phyloP scores from a whole-genome alignment of 2,797 vertebrate genomes.

The Gastrophryne carolinensis region DNA sequence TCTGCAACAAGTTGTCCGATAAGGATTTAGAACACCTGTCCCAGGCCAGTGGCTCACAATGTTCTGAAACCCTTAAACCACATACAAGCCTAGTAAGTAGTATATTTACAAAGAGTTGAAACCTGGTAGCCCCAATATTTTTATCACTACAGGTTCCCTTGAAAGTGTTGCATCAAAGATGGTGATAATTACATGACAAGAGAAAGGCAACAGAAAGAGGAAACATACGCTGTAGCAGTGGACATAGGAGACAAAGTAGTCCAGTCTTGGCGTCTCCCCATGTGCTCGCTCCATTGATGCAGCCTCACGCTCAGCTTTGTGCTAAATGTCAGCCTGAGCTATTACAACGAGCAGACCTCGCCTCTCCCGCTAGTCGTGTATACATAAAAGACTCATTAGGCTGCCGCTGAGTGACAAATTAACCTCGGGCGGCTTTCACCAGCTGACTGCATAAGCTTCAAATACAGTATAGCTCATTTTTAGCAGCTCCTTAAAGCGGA shows the following conservation, averaged over 20 bases:
- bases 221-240: slow-evolving; percentile 74
- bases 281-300: slow-evolving; percentile 42
- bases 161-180: too few relatives aligned
- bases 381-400: slow-evolving; percentile 44
- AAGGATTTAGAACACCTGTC: too few relatives aligned
- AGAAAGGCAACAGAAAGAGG: background rate
- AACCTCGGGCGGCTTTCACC: slow-evolving; percentile 45
- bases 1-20: too few relatives aligned
- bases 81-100: too few relatives aligned
- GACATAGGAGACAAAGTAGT: slow-evolving; percentile 56
- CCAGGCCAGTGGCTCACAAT: too few relatives aligned
- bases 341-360: slow-evolving; percentile 40
- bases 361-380: slow-evolving; percentile 3
- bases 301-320: background rate
- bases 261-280: slow-evolving; percentile 46
- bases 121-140: too few relatives aligned
- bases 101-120: too few relatives aligned
- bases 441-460: background rate
- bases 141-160: too few relatives aligned
- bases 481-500: background rate
- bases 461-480: too few relatives aligned
- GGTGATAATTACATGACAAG: background rate
- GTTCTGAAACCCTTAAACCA: too few relatives aligned
- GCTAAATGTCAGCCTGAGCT: slow-evolving; percentile 33
- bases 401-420: slow-evolving; percentile 49